A percentile compares a stretch with the other conserved stretches of the same genome.
phyloP scores from a whole-genome alignment of 2,888 invertebrate species.

The Coleophora deauratella region DNA sequence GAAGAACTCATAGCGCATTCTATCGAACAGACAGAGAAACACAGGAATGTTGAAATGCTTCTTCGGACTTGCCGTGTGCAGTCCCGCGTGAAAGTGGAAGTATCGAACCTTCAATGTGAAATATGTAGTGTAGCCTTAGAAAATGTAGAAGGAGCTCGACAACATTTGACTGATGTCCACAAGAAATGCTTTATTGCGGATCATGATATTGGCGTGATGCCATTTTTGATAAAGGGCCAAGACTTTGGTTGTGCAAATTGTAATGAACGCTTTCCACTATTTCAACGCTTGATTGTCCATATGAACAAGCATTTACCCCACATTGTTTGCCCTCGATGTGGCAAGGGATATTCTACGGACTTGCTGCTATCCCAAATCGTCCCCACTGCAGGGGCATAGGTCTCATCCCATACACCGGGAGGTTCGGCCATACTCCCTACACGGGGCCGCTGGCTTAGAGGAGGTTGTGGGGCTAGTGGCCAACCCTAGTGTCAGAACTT shows the following conservation, averaged over 20 bases:
- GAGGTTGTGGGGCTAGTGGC: too few relatives aligned
- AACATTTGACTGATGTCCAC: background rate
- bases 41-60: background rate
- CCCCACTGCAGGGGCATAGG: too few relatives aligned
- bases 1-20: constrained; percentile 37
- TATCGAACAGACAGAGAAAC: constrained; percentile 23
- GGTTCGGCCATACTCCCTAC: too few relatives aligned
- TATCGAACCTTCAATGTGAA: background rate
- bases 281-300: background rate
- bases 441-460: too few relatives aligned
- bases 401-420: too few relatives aligned
- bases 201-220: constrained; percentile 42
- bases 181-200: constrained; percentile 12
- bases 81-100: background rate
- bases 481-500: too few relatives aligned
- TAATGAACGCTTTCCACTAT: constrained; percentile 24
- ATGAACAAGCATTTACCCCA: constrained; percentile 30
- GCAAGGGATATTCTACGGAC: background rate
- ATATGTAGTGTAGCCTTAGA: background rate
- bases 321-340: constrained; percentile 13
- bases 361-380: too few relatives aligned
- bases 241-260: constrained; percentile 44
- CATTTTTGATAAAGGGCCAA: constrained; percentile 33
- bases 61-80: background rate
- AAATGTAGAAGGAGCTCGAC: background rate